These are phyloP conservation scores for Ommatoiulus sabulosus DNA, from an alignment of 2,888 invertebrate genomes.

Conservation along the genomic window DNA sequence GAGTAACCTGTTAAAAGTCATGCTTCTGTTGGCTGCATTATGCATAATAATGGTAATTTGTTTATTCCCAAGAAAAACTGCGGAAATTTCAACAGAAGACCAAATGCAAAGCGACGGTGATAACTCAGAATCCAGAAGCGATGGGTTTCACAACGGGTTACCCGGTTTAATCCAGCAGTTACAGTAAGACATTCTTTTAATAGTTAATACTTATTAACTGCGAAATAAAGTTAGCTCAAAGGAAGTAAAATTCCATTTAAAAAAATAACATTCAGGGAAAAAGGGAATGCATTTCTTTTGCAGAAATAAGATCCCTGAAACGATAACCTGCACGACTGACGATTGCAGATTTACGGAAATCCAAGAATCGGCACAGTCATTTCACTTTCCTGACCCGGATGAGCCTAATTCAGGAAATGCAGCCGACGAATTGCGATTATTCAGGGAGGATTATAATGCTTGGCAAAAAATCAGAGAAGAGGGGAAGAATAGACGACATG, in stretches of 20 bases:
- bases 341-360: background rate
- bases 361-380: background rate
- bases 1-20: background rate
- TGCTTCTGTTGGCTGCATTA: background rate
- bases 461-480: constrained; percentile 36
- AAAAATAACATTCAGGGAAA: too few species aligned
- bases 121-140: background rate
- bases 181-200: background rate
- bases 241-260: too few species aligned
- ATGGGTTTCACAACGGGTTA: background rate
- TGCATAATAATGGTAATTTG: background rate
- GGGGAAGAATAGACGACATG: background rate
- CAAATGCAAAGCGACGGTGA: background rate
- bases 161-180: background rate
- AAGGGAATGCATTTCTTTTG: background rate
- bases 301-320: background rate
- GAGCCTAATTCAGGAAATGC: background rate
- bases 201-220: background rate
- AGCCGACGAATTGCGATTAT: background rate
- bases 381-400: background rate
- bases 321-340: background rate
- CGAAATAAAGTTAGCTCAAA: background rate
- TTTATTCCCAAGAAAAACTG: background rate
- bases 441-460: background rate
- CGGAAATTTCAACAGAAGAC: background rate